phyloP scores from a whole-genome alignment of 2,888 invertebrate species.

The Zele albiditarsus region DNA sequence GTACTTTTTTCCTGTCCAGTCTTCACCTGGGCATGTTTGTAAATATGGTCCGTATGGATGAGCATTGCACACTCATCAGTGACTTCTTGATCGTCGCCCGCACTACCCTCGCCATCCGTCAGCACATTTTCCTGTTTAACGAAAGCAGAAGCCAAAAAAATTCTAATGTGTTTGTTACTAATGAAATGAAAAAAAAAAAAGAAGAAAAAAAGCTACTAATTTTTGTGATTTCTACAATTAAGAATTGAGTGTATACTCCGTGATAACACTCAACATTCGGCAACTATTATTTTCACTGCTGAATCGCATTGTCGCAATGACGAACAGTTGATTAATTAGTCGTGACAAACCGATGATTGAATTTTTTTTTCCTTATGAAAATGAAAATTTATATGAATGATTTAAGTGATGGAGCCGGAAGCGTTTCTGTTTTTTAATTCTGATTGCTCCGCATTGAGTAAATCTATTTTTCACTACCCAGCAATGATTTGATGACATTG shows the following conservation, averaged over 20 bases:
- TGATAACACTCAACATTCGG: slow-evolving; percentile 33
- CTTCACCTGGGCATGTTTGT: slow-evolving; percentile 66
- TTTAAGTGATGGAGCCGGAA: background rate
- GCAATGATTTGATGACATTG: slow-evolving; percentile 15
- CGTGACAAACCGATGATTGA: background rate
- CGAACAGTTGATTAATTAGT: background rate
- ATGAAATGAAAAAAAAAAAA: background rate
- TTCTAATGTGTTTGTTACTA: slow-evolving; percentile 36
- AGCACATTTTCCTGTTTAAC: slow-evolving; percentile 74
- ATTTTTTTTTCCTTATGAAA: background rate
- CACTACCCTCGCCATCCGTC: slow-evolving; percentile 78
- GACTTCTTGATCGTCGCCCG: slow-evolving; percentile 78
- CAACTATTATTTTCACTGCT: background rate
- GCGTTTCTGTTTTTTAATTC: background rate
- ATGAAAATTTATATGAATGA: background rate
- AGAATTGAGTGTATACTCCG: slow-evolving; percentile 45
- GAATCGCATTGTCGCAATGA: background rate
- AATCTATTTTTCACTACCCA: background rate
- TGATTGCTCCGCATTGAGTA: background rate
- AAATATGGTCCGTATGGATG: slow-evolving; percentile 74
- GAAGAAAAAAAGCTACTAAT: slow-evolving; percentile 3
- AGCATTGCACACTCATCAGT: slow-evolving; percentile 84
- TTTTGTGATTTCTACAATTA: slow-evolving; percentile 26
- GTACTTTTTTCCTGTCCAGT: slow-evolving; percentile 64
- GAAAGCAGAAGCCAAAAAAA: slow-evolving; percentile 35